phyloP scores from a whole-genome alignment of 1,140 invertebrate genomes.

The Coenobita brevimanus region DNA sequence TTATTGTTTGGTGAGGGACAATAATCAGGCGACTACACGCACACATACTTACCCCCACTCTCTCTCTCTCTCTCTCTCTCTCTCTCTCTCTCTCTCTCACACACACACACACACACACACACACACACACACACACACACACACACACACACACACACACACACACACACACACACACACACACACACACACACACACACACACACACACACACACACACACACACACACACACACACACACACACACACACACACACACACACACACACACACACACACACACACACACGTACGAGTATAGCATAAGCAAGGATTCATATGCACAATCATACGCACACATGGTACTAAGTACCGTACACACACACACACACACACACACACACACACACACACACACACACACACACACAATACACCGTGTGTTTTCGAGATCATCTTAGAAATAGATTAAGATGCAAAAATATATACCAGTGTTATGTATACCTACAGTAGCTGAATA shows the following conservation, averaged over 20 bases:
- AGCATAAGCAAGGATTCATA: not conserved
- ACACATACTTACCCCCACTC: not conserved
- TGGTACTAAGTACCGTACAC: not conserved
- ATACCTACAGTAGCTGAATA: no score
- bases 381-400: constrained; percentile 14
- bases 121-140: not conserved
- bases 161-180: constrained; percentile 10
- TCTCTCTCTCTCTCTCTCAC: constrained; percentile 16
- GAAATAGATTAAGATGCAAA: no score
- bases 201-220: constrained; percentile 28
- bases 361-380: not conserved
- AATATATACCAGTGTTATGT: no score
- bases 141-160: constrained; percentile 19
- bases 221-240: constrained; percentile 21
- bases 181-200: constrained; percentile 36
- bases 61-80: constrained; percentile 23
- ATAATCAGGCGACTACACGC: not conserved
- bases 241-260: constrained; percentile 22
- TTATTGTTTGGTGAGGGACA: no score
- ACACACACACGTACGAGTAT: not conserved
- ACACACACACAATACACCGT: not conserved
- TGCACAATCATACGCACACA: not conserved
- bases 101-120: not conserved
- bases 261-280: constrained; percentile 4
- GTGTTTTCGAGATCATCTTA: no score